Conservation (phyloP, 2,113 vertebrate species). For the Sinosuthora webbiana region DNA sequence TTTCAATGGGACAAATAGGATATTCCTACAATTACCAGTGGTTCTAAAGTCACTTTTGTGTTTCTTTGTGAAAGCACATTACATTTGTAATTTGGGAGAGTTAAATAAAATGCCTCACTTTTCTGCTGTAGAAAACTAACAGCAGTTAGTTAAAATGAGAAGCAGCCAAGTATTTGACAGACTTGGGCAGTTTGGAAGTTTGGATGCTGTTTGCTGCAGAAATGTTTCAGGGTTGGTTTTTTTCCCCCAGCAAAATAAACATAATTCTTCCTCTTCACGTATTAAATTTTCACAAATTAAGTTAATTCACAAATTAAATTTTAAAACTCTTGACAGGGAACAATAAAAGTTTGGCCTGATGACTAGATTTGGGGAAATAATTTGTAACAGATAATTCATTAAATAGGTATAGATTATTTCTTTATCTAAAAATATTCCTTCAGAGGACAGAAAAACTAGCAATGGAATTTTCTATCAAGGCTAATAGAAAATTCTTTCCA, state of each 20-base stretch:
- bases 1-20: neutral
- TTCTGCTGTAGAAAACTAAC: neutral
- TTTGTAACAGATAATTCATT: neutral
- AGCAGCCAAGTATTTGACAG: neutral
- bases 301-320: neutral
- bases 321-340: neutral
- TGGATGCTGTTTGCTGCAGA: neutral
- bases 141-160: neutral
- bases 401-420: neutral
- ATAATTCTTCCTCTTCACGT: neutral
- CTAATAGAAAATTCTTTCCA: neutral
- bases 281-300: neutral
- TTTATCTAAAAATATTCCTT: neutral
- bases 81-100: neutral
- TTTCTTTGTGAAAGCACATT: neutral
- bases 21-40: neutral
- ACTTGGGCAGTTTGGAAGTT: neutral
- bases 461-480: neutral
- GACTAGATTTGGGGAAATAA: neutral
- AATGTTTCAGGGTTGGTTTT: rapidly evolving
- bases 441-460: neutral
- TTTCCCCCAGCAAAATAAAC: neutral
- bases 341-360: neutral
- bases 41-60: neutral
- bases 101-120: neutral